Conservation (phyloP, 1,140 invertebrate species). For the Coelopa frigida region DNA sequence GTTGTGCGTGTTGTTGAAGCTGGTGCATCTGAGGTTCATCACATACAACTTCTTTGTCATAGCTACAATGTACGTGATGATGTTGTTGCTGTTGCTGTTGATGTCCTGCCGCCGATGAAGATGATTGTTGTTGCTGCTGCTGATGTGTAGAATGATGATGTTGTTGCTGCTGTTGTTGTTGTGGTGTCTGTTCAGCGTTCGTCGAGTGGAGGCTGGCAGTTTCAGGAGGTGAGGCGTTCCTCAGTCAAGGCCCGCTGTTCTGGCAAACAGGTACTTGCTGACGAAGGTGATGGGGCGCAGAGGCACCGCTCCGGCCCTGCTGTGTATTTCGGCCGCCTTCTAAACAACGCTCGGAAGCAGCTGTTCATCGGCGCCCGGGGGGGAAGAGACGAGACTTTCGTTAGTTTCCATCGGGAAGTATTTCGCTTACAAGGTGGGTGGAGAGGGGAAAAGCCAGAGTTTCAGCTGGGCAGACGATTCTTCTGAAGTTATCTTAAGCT, state of each 20-base stretch:
- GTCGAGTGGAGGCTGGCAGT: slow-evolving; percentile 40
- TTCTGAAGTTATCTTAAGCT: too few relatives aligned
- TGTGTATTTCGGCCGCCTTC: slow-evolving; percentile 47
- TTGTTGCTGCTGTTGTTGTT: slow-evolving; percentile 17
- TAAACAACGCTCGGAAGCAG: slow-evolving; percentile 58
- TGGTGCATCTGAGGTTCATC: slow-evolving; percentile 32
- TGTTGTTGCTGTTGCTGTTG: slow-evolving; percentile 24
- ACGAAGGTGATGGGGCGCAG: slow-evolving; percentile 47
- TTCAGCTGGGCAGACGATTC: too few relatives aligned
- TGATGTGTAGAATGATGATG: slow-evolving; percentile 24
- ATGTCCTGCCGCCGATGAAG: slow-evolving; percentile 21
- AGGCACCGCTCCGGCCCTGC: slow-evolving; percentile 44
- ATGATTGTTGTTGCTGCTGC: slow-evolving; percentile 22
- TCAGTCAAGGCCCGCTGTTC: slow-evolving; percentile 47
- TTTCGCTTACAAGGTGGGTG: too few relatives aligned
- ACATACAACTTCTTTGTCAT: slow-evolving; percentile 43
- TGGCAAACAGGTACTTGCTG: slow-evolving; percentile 45
- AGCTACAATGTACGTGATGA: slow-evolving; percentile 44
- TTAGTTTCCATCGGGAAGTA: too few relatives aligned
- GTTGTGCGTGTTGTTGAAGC: slow-evolving; percentile 11
- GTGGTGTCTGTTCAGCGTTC: slow-evolving; percentile 26
- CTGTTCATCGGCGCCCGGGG: too few relatives aligned
- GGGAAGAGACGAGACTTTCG: too few relatives aligned
- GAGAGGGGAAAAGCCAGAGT: too few relatives aligned
- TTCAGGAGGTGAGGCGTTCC: slow-evolving; percentile 45